Evolutionary conservation across 2,113 vertebrate genomes (phyloP).

Genomic region (Burhinus oedicnemus): DNA sequence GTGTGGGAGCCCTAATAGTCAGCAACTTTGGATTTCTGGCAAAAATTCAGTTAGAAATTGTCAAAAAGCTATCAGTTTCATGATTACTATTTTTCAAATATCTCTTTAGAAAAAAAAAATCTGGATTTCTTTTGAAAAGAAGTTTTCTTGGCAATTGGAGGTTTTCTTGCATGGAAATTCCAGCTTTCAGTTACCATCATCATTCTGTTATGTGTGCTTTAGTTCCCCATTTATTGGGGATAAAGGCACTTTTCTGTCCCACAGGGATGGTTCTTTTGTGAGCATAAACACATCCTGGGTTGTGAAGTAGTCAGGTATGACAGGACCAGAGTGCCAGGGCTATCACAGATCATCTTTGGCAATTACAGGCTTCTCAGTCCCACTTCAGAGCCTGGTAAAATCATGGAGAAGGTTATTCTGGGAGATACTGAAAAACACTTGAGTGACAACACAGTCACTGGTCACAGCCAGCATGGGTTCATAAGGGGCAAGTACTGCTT

Average conservation of each 20-base stretch:
- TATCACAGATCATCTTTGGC: not conserved
- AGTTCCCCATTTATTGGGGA: not conserved
- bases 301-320: not conserved
- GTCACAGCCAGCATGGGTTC: not conserved
- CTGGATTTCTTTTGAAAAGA: not conserved
- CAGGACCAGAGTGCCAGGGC: not conserved
- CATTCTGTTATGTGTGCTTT: not conserved
- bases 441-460: not conserved
- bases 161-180: not conserved
- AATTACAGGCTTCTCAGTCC: not conserved
- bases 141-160: not conserved
- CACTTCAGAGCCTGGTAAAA: not conserved
- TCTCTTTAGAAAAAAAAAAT: not conserved
- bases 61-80: not conserved
- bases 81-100: not conserved
- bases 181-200: not conserved
- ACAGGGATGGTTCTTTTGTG: not conserved
- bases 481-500: not conserved
- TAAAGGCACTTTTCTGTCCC: not conserved
- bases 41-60: not conserved
- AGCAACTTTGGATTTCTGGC: not conserved
- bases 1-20: not conserved
- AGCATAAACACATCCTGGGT: not conserved
- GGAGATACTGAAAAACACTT: no score
- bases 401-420: no score